These are phyloP conservation scores for Trachelus stipa DNA, from an alignment of 2,888 invertebrate species.

Conservation along the genomic window DNA sequence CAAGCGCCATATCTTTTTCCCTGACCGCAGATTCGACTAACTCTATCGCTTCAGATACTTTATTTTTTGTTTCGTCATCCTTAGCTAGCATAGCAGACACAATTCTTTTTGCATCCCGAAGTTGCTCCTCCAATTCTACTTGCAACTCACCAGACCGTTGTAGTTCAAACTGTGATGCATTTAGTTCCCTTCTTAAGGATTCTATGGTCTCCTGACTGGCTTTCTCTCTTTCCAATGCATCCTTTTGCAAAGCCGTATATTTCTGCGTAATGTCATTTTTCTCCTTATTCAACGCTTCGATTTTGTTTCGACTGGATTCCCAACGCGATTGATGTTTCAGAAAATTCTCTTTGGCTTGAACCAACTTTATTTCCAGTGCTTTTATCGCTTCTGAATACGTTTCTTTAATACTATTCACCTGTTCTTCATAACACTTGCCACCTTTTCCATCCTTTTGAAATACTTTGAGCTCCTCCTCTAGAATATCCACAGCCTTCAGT, in stretches of 20 bases:
- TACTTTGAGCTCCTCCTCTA: conserved; percentile 76
- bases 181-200: conserved; percentile 46
- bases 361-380: conserved; percentile 70
- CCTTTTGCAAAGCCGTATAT: conserved; percentile 34
- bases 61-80: conserved; percentile 68
- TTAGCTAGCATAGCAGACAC: conserved; percentile 65
- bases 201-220: conserved; percentile 38
- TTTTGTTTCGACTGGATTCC: conserved; percentile 67
- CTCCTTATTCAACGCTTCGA: conserved; percentile 63
- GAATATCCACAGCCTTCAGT: conserved; percentile 73
- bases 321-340: conserved; percentile 51
- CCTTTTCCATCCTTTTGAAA: conserved; percentile 50
- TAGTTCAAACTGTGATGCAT: conserved; percentile 52
- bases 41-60: conserved; percentile 71
- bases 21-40: conserved; percentile 70
- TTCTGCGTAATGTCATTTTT: conserved; percentile 67
- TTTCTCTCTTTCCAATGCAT: conserved; percentile 43
- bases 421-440: conserved; percentile 49
- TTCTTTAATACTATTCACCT: conserved; percentile 60
- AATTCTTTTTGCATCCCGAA: conserved; percentile 62
- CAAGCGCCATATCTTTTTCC: conserved; percentile 71
- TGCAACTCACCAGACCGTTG: conserved; percentile 39
- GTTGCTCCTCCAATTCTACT: conserved; percentile 64
- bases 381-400: conserved; percentile 70
- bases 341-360: conserved; percentile 68